phyloP scores from a whole-genome alignment of 1,140 invertebrate genomes.

The Ceratosolen solmsi region DNA sequence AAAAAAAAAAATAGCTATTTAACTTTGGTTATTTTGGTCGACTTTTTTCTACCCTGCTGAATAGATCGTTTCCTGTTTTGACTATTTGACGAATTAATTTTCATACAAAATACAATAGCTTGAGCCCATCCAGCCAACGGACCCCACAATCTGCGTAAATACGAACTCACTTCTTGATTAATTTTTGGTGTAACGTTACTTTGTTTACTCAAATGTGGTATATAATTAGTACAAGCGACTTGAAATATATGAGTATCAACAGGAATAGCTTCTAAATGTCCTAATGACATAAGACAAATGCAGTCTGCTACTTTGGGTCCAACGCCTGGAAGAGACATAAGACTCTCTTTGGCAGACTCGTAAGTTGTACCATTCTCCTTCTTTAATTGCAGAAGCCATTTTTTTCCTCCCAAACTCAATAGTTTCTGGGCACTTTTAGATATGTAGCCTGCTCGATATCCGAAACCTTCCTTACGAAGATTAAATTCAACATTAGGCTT shows the following conservation, averaged over 20 bases:
- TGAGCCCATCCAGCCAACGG: slow-evolving; percentile 96
- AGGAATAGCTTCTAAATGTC: slow-evolving; percentile 90
- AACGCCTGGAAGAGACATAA: slow-evolving; percentile 88
- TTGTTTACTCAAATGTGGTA: slow-evolving; percentile 83
- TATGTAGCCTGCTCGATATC: slow-evolving; percentile 93
- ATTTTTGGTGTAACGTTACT: slow-evolving; percentile 89
- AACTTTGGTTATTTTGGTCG: slow-evolving; percentile 3
- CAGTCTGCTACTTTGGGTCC: slow-evolving; percentile 98
- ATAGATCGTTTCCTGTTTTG: slow-evolving; percentile 47
- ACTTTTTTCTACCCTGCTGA: slow-evolving; percentile 4
- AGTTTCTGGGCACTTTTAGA: slow-evolving; percentile 82
- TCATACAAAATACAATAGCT: slow-evolving; percentile 78
- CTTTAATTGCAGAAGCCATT: slow-evolving; percentile 83
- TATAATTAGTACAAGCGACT: slow-evolving; percentile 87
- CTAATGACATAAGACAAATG: slow-evolving; percentile 96
- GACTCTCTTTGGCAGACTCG: slow-evolving; percentile 79
- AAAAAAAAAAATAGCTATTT: too few species aligned
- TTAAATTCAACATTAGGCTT: slow-evolving; percentile 79
- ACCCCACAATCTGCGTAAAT: slow-evolving; percentile 89
- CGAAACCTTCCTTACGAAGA: slow-evolving; percentile 88
- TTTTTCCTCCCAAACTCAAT: slow-evolving; percentile 77
- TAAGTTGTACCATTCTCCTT: slow-evolving; percentile 77
- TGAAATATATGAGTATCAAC: slow-evolving; percentile 98
- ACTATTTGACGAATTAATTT: slow-evolving; percentile 61
- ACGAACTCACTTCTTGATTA: slow-evolving; percentile 88